Conservation (phyloP, 1,140 invertebrate genomes). For the Dolichoris vasculosae region DNA sequence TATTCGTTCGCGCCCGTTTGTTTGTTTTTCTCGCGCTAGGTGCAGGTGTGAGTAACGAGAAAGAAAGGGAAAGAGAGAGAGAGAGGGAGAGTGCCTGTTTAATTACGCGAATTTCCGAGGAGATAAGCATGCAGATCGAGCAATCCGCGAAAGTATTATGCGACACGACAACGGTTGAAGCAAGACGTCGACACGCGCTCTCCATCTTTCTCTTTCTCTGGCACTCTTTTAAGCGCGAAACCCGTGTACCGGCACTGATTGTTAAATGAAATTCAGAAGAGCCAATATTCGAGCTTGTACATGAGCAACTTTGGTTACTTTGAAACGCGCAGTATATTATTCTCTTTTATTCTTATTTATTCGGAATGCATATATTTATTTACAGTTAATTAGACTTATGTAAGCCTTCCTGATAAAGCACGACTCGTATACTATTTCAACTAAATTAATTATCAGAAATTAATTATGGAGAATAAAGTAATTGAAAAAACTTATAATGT, state of each 20-base stretch:
- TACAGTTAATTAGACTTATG: constrained; percentile 13
- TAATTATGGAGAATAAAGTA: too few relatives aligned
- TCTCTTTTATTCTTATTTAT: constrained; percentile 9
- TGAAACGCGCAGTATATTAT: constrained; percentile 15
- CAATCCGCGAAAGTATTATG: constrained; percentile 36
- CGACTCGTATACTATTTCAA: background rate
- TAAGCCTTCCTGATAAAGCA: background rate
- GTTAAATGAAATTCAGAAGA: constrained; percentile 50
- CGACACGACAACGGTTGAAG: constrained; percentile 37
- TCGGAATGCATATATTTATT: background rate
- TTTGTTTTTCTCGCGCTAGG: constrained; percentile 1
- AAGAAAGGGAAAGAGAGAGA: background rate
- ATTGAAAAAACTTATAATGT: too few relatives aligned
- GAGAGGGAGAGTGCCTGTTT: constrained; percentile 52
- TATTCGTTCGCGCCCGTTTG: constrained; percentile 28
- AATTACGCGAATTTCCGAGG: constrained; percentile 60
- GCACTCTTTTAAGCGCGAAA: constrained; percentile 37
- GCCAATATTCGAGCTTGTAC: constrained; percentile 13
- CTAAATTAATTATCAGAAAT: background rate
- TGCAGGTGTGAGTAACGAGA: constrained; percentile 8
- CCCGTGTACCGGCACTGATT: constrained; percentile 45
- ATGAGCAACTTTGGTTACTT: constrained; percentile 36
- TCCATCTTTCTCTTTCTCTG: constrained; percentile 5
- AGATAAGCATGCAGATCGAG: constrained; percentile 60
- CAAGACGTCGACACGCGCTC: constrained; percentile 14